These are phyloP conservation scores for Muschampia plurimacula DNA, from an alignment of 2,888 invertebrate species.

Conservation along the genomic window DNA sequence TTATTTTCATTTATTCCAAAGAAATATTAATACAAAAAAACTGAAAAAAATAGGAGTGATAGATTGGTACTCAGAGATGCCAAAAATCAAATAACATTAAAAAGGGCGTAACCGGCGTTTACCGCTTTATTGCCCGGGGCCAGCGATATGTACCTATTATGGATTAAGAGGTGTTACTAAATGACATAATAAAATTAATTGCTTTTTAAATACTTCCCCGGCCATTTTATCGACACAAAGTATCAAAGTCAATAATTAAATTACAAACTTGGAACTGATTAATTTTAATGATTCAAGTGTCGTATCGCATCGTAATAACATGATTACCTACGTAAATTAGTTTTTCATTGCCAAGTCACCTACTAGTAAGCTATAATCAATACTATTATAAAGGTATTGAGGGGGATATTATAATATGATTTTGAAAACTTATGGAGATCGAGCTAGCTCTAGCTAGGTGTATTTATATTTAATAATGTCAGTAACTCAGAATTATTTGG, in stretches of 20 bases:
- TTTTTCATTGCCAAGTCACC: background rate
- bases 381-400: background rate
- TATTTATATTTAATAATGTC: too few species aligned
- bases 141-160: too few species aligned
- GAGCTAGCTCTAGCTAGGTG: too few species aligned
- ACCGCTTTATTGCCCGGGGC: too few species aligned
- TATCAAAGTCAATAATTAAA: background rate
- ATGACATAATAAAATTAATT: background rate
- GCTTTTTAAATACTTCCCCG: background rate
- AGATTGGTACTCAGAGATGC: too few species aligned
- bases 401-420: too few species aligned
- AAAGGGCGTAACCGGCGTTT: too few species aligned
- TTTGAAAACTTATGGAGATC: too few species aligned
- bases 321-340: constrained; percentile 13
- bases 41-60: background rate
- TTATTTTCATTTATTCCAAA: too few species aligned
- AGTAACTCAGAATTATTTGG: too few species aligned
- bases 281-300: constrained; percentile 14
- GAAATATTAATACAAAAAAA: too few species aligned
- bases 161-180: background rate
- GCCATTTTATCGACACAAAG: background rate
- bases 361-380: background rate
- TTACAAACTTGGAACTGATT: constrained; percentile 6
- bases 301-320: constrained; percentile 1
- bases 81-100: too few species aligned